Percentiles rank a stretch among this genome's conserved stretches.
phyloP scores from a whole-genome alignment of 2,113 vertebrate genomes.

The Scomber japonicus region DNA sequence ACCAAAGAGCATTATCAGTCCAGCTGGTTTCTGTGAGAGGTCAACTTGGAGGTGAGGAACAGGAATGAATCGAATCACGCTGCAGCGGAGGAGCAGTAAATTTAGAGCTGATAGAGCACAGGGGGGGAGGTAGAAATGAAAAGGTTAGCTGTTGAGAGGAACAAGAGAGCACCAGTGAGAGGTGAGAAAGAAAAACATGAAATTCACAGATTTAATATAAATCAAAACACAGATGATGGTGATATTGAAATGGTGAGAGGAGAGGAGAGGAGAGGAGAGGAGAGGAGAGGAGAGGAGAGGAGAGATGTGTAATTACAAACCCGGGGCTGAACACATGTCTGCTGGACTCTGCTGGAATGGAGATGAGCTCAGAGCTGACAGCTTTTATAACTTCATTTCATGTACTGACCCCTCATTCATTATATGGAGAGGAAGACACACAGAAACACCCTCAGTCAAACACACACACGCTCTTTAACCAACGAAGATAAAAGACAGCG shows the following conservation, averaged over 20 bases:
- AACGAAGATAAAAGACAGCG: slow-evolving; percentile 38
- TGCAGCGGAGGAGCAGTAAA: background rate
- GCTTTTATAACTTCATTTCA: slow-evolving; percentile 74
- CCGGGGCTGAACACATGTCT: slow-evolving; percentile 85
- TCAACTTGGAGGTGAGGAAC: background rate
- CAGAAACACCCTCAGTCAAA: slow-evolving; percentile 13
- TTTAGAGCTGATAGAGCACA: slow-evolving; percentile 31
- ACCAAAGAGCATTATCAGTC: slow-evolving; percentile 14
- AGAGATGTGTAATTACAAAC: slow-evolving; percentile 87
- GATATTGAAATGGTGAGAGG: too few species aligned
- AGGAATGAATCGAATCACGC: slow-evolving; percentile 31
- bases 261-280: background rate
- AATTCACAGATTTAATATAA: background rate
- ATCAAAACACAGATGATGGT: background rate
- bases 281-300: background rate
- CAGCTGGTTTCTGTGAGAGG: slow-evolving; percentile 33
- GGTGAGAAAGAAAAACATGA: background rate
- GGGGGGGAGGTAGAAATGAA: slow-evolving; percentile 21
- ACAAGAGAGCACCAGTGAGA: background rate
- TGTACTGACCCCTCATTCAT: slow-evolving; percentile 54
- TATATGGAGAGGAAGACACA: slow-evolving; percentile 40
- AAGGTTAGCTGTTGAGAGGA: background rate
- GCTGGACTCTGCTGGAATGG: slow-evolving; percentile 85
- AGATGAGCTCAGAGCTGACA: slow-evolving; percentile 82
- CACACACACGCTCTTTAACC: slow-evolving; percentile 19